Percentiles rank a stretch among this genome's conserved stretches.
Conservation (phyloP, 2,113 vertebrate species). For the Festucalex cinctus region DNA sequence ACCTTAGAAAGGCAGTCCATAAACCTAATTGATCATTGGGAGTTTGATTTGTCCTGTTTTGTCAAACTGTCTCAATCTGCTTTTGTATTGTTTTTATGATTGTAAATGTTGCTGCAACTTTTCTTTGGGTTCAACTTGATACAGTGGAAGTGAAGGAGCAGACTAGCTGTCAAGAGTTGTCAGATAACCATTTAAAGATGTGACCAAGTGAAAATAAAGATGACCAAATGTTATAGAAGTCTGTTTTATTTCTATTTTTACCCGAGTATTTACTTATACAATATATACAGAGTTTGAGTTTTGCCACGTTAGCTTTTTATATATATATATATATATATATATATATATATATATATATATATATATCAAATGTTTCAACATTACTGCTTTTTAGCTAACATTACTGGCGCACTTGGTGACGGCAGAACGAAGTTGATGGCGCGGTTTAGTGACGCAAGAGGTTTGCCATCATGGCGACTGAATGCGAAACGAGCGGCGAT, state of each 20-base stretch:
- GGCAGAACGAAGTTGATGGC: slow-evolving; percentile 22
- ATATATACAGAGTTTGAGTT: too few species aligned
- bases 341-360: too few species aligned
- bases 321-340: too few species aligned
- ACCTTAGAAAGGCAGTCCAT: neutral
- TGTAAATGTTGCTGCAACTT: slow-evolving; percentile 41
- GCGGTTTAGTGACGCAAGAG: slow-evolving; percentile 49
- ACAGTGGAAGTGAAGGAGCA: slow-evolving; percentile 35
- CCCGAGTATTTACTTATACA: too few species aligned
- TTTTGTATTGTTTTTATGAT: slow-evolving; percentile 46
- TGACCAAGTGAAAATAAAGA: slow-evolving; percentile 70
- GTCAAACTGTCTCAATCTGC: slow-evolving; percentile 28
- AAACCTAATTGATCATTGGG: slow-evolving; percentile 11
- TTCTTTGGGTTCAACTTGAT: slow-evolving; percentile 33
- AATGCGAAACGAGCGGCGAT: slow-evolving; percentile 63
- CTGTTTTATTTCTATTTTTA: neutral
- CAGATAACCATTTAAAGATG: slow-evolving; percentile 53
- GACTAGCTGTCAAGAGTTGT: slow-evolving; percentile 35
- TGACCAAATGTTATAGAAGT: slow-evolving; percentile 57
- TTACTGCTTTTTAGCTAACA: neutral
- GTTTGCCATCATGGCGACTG: slow-evolving; percentile 69
- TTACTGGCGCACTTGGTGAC: neutral
- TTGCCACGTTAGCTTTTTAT: too few species aligned
- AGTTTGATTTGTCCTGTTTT: slow-evolving; percentile 19
- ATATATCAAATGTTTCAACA: neutral